Evolutionary conservation across 2,888 invertebrate genomes (phyloP), one percentile per base, ranked within the genome.

Genomic region (Pyrrhosoma nymphula): DNA sequence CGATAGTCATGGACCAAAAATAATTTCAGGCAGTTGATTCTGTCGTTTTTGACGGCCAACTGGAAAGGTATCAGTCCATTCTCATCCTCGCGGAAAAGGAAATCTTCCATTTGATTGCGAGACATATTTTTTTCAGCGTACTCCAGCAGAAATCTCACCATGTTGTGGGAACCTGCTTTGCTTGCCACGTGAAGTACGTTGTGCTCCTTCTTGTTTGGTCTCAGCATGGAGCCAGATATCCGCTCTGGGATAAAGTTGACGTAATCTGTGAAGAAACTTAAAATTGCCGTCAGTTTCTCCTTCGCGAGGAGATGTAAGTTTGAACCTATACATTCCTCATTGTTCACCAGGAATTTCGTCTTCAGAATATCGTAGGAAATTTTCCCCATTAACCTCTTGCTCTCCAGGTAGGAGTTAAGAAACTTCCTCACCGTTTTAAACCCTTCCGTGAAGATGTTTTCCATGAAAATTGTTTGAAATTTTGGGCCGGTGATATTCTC

Each of bases 101-200:
- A 35, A 2, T 14, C 20, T 3, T 88, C 16, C 88, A 88, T 88
- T 20, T 35, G 12, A 14, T 14, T 6, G 0, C 35, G 88, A 14
- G 88, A 88, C 88, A 88, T 88, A 0, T 88, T 35, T 39, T 35
- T 88, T 39, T 88, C 88, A 35, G 88, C 88, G 88, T 26, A 88
- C 20, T 88, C 88, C 18, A 88, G 88, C 18, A 88, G 88, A 8
- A 47, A 23, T 39, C 39, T 14, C 39, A 47, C 39, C 18, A 20
- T 12, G 20, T 39, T 88, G 12, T 6, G 20, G 3, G 88, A 88
- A 18, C 88, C 88, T 47, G 35, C 47, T 23, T 35, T 88, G 88
- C 88, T 39, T 6, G 88, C 88, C 35, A 88, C 14, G 23, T 88
- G 88, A 35, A 88, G 88, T 23, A 88, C 88, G 88, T 88, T 88